A percentile compares a stretch with the other conserved stretches of the same genome.
Conservation (phyloP, 2,888 invertebrate species). For the Drosophila bunnanda region DNA sequence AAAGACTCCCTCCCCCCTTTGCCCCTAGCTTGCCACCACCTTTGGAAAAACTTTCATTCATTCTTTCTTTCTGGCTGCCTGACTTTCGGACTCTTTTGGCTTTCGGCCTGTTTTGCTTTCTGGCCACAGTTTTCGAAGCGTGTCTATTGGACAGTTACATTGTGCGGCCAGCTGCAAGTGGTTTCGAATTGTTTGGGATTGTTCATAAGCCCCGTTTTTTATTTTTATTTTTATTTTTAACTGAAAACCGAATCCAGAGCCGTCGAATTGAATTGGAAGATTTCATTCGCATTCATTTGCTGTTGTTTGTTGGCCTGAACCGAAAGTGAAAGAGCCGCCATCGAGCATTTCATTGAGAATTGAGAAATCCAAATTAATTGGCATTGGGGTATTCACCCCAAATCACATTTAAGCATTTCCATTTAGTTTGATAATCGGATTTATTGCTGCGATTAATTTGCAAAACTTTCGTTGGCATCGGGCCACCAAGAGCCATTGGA, state of each 20-base stretch:
- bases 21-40: conserved; percentile 46
- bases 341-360: conserved; percentile 27
- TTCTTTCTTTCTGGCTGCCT: conserved; percentile 46
- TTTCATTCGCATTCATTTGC: conserved; percentile 31
- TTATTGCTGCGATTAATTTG: conserved; percentile 28
- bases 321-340: conserved; percentile 32
- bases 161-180: conserved; percentile 18
- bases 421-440: conserved; percentile 25
- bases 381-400: conserved; percentile 21
- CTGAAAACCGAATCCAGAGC: conserved; percentile 3
- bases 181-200: conserved; percentile 20
- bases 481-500: not conserved
- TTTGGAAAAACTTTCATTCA: conserved; percentile 59
- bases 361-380: conserved; percentile 42
- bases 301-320: conserved; percentile 4
- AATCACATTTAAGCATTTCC: conserved; percentile 16
- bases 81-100: conserved; percentile 11
- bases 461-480: conserved; percentile 25
- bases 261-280: conserved; percentile 22
- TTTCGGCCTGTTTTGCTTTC: conserved; percentile 18
- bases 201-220: conserved; percentile 1
- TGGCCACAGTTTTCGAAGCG: conserved; percentile 43
- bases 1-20: conserved; percentile 35
- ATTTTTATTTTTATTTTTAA: conserved; percentile 4
- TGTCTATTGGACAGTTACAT: conserved; percentile 52